Evolutionary conservation across 2,797 vertebrate species (phyloP).

Genomic region (Nasua narica): DNA sequence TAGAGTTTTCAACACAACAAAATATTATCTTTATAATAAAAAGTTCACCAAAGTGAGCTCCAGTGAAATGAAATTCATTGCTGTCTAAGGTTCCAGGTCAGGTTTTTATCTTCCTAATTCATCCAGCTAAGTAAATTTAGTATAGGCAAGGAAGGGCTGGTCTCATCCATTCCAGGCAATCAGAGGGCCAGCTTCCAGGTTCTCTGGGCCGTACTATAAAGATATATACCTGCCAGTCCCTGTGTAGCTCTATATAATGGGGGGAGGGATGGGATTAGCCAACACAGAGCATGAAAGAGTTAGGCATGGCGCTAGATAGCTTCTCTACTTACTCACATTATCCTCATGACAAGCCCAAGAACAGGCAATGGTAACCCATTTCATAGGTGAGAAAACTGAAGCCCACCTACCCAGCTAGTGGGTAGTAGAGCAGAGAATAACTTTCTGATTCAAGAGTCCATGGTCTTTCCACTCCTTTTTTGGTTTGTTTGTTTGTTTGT

Average conservation of each 20-base stretch:
- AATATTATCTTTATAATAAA: neutral
- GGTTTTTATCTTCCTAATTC: neutral
- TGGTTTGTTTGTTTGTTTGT: neutral
- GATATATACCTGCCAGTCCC: neutral
- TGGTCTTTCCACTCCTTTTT: neutral
- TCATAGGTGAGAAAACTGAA: neutral
- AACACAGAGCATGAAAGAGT: neutral
- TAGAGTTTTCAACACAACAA: neutral
- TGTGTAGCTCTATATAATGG: neutral
- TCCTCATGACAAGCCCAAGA: neutral
- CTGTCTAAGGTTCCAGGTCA: neutral
- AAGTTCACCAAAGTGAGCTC: neutral
- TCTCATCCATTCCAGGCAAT: neutral
- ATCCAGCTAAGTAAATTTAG: neutral
- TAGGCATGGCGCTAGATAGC: neutral
- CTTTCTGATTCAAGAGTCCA: neutral
- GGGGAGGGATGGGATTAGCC: neutral
- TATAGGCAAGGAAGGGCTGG: neutral
- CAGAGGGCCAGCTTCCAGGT: neutral
- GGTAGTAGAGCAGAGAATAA: neutral
- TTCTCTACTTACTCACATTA: neutral
- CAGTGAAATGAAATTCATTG: neutral
- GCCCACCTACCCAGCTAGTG: neutral
- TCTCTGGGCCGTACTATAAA: neutral
- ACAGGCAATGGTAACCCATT: neutral